These are phyloP conservation scores for Drosophila glabriapex DNA, from an alignment of 2,888 invertebrate genomes.

Conservation along the genomic window DNA sequence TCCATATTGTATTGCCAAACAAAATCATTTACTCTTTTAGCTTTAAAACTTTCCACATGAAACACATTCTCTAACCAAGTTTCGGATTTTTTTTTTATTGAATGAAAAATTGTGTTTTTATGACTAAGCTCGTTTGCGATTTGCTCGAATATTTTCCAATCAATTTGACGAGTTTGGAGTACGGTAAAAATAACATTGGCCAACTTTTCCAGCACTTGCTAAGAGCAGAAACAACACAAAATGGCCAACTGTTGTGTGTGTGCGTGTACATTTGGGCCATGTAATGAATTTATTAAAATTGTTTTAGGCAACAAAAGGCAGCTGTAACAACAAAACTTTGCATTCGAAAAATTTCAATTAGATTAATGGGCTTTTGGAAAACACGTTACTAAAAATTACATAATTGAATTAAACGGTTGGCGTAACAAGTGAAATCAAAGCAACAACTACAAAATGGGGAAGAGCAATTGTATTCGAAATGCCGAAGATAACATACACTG, in stretches of 20 bases:
- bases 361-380: slow-evolving; percentile 62
- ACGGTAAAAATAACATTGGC: slow-evolving; percentile 46
- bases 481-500: not conserved
- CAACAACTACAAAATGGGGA: not conserved
- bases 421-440: slow-evolving; percentile 28
- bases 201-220: slow-evolving; percentile 50
- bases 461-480: not conserved
- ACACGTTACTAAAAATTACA: slow-evolving; percentile 34
- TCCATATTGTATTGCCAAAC: not conserved
- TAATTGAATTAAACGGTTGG: slow-evolving; percentile 58
- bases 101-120: slow-evolving; percentile 21
- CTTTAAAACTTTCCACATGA: not conserved
- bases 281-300: slow-evolving; percentile 62
- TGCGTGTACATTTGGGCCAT: slow-evolving; percentile 14
- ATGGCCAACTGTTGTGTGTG: not conserved
- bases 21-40: not conserved
- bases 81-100: slow-evolving; percentile 1
- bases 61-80: slow-evolving; percentile 2
- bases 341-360: slow-evolving; percentile 53
- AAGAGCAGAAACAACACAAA: slow-evolving; percentile 19
- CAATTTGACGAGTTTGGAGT: slow-evolving; percentile 46
- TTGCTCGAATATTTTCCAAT: slow-evolving; percentile 55
- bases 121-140: slow-evolving; percentile 16
- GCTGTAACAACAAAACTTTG: slow-evolving; percentile 16
- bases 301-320: slow-evolving; percentile 36